phyloP scores from a whole-genome alignment of 2,888 invertebrate genomes.

The Noctua janthina region DNA sequence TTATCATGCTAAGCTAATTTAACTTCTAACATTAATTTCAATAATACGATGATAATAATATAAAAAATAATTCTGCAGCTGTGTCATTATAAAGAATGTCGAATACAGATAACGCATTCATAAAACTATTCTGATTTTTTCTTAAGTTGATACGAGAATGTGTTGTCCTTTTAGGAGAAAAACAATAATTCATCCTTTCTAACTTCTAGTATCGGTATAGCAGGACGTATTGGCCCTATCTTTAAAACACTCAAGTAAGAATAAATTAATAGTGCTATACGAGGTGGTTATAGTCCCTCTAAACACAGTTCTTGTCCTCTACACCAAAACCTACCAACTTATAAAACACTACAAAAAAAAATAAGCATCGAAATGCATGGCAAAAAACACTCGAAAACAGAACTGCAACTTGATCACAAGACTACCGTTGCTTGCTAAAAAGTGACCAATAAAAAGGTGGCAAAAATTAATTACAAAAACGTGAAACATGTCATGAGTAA shows the following conservation, averaged over 20 bases:
- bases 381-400: neutral
- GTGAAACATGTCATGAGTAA: neutral
- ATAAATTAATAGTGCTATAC: neutral
- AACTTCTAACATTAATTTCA: neutral
- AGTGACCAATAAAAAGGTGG: neutral
- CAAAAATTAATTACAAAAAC: neutral
- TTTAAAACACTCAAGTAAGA: neutral
- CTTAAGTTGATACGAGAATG: no score
- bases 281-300: neutral
- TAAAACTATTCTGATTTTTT: neutral
- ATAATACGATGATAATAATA: neutral
- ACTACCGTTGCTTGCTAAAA: neutral
- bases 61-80: neutral
- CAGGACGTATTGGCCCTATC: no score
- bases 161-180: no score
- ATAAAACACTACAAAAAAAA: neutral
- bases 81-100: neutral
- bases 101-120: neutral
- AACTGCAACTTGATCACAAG: neutral
- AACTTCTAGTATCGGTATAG: no score
- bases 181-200: no score
- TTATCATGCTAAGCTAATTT: neutral
- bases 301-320: no score
- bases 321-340: neutral
- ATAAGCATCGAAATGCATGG: fast-evolving